Conservation (phyloP, 2,888 invertebrate species). For the Dysmachus trigonus region DNA sequence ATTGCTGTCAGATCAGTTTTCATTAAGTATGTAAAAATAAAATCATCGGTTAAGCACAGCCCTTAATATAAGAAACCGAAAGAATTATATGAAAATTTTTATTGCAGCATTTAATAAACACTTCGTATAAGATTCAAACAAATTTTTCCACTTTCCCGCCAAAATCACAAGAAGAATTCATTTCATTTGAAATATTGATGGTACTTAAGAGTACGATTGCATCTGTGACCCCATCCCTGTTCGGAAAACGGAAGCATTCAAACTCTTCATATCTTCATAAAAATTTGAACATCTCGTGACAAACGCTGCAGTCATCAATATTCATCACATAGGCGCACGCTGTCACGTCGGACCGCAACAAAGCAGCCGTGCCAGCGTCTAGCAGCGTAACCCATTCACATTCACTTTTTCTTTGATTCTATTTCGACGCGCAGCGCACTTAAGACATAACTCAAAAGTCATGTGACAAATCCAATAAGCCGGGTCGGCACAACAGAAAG, state of each 20-base stretch:
- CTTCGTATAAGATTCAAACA: not conserved
- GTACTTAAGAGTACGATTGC: not conserved
- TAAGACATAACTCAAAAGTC: constrained; percentile 27
- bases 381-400: not conserved
- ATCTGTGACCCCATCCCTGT: not conserved
- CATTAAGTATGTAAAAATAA: too few species aligned
- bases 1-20: too few species aligned
- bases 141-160: not conserved
- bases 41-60: too few species aligned
- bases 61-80: not conserved
- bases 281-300: not conserved
- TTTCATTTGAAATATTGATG: not conserved
- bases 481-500: not conserved
- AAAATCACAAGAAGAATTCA: not conserved
- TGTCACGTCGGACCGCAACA: not conserved
- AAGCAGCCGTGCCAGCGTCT: not conserved
- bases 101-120: not conserved
- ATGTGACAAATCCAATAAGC: constrained; percentile 42
- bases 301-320: not conserved
- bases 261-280: too few species aligned
- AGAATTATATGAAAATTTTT: not conserved
- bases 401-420: constrained; percentile 18
- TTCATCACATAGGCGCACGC: not conserved
- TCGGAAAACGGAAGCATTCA: not conserved
- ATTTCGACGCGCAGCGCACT: constrained; percentile 30